These are phyloP conservation scores for Ophion slaviceki DNA, from an alignment of 2,888 invertebrate species.

Conservation along the genomic window DNA sequence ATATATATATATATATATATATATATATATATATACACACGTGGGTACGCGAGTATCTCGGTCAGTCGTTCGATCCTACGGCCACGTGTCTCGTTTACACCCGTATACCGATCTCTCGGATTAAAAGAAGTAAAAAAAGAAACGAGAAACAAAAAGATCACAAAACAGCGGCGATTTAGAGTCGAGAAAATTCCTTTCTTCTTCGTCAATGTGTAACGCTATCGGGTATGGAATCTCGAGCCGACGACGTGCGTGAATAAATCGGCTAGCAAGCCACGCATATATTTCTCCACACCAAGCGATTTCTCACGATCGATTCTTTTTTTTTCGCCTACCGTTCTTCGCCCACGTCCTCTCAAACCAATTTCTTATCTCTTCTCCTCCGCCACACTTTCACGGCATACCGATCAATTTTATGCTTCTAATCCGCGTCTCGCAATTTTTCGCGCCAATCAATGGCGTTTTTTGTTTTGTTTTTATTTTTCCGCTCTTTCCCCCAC, in stretches of 20 bases:
- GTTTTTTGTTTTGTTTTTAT: too few relatives aligned
- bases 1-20: background rate
- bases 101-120: conserved; percentile 21
- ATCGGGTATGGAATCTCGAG: conserved; percentile 22
- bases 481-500: background rate
- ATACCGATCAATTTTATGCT: background rate
- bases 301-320: conserved; percentile 22
- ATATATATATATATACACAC: too few relatives aligned
- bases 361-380: background rate
- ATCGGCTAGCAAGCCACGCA: background rate
- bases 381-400: background rate
- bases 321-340: background rate
- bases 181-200: conserved; percentile 45
- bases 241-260: conserved; percentile 35
- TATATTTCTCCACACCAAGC: conserved; percentile 8
- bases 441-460: too few relatives aligned
- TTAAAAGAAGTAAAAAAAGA: conserved; percentile 10
- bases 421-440: too few relatives aligned
- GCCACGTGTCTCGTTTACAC: conserved; percentile 4
- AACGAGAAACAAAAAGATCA: background rate
- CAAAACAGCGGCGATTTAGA: conserved; percentile 12
- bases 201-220: conserved; percentile 45
- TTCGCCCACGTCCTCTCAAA: background rate
- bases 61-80: conserved; percentile 23
- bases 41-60: conserved; percentile 10